A percentile compares a stretch with the other conserved stretches of the same genome.
Evolutionary conservation across 1,140 invertebrate species (phyloP).

Genomic region (Mylabris phalerata): DNA sequence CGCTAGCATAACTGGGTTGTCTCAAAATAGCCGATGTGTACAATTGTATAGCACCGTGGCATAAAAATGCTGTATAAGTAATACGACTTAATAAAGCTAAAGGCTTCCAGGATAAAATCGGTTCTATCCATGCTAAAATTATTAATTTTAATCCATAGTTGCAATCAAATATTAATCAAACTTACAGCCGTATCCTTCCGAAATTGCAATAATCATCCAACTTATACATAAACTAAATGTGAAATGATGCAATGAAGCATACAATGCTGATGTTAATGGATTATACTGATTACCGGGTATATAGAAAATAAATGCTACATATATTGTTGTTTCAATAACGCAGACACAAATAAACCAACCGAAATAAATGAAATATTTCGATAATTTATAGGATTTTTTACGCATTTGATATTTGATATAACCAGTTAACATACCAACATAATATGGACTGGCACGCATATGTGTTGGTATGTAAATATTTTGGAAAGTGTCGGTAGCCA

Average conservation of each 20-base stretch:
- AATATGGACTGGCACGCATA: constrained; percentile 59
- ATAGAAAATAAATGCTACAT: constrained; percentile 55
- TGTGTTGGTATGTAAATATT: constrained; percentile 62
- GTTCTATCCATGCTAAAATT: constrained; percentile 49
- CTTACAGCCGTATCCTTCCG: constrained; percentile 30
- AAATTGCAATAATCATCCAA: constrained; percentile 57
- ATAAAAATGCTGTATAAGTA: constrained; percentile 65
- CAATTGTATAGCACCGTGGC: constrained; percentile 61
- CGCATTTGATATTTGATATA: constrained; percentile 55
- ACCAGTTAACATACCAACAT: constrained; percentile 55
- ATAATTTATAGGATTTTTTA: constrained; percentile 43
- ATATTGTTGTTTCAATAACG: constrained; percentile 42
- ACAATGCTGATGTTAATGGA: constrained; percentile 54
- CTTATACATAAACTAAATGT: constrained; percentile 61
- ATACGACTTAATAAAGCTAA: constrained; percentile 58
- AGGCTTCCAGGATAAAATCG: constrained; percentile 56
- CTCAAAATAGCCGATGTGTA: constrained; percentile 52
- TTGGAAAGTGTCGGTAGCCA: constrained; percentile 54
- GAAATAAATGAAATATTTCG: constrained; percentile 13
- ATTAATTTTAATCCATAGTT: neutral
- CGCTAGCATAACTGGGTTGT: constrained; percentile 46
- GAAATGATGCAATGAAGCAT: constrained; percentile 57
- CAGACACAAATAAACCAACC: constrained; percentile 40
- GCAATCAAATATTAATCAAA: neutral
- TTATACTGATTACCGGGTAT: constrained; percentile 51